Conservation (phyloP, 2,113 vertebrate species). For the Apteryx mantelli region DNA sequence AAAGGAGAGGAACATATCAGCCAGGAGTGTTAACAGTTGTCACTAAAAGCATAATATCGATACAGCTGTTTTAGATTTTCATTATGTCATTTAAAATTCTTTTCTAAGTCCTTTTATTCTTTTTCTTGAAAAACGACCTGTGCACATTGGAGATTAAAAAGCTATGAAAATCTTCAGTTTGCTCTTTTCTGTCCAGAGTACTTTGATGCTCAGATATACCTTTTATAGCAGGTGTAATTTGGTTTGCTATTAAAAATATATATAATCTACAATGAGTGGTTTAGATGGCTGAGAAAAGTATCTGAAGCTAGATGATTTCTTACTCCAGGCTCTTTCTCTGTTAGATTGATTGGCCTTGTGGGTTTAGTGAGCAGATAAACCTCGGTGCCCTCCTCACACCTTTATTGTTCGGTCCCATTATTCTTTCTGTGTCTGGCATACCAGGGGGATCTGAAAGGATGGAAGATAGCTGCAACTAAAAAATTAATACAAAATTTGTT, state of each 20-base stretch:
- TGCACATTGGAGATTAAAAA: not conserved
- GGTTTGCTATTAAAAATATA: not conserved
- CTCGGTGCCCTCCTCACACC: not conserved
- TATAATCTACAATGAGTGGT: not conserved
- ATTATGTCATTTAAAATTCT: not conserved
- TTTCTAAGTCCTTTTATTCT: not conserved
- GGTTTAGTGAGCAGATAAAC: not conserved
- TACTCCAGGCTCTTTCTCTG: not conserved
- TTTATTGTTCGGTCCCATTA: not conserved
- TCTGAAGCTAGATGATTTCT: not conserved
- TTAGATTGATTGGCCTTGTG: not conserved
- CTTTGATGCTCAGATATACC: not conserved
- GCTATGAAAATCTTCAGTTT: not conserved
- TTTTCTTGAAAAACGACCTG: not conserved
- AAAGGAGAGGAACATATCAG: not conserved
- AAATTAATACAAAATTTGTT: not conserved
- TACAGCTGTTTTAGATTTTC: not conserved
- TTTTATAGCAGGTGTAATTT: not conserved
- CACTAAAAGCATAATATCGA: not conserved
- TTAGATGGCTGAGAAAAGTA: not conserved
- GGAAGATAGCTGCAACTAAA: not conserved
- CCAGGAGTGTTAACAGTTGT: not conserved
- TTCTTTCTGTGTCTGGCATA: not conserved
- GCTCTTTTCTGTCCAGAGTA: not conserved
- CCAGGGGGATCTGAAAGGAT: not conserved